Evolutionary conservation across 2,888 invertebrate species (phyloP), one percentile per base, ranked within the genome.

Genomic region (Pseudococcus jackbeardsleyi): DNA sequence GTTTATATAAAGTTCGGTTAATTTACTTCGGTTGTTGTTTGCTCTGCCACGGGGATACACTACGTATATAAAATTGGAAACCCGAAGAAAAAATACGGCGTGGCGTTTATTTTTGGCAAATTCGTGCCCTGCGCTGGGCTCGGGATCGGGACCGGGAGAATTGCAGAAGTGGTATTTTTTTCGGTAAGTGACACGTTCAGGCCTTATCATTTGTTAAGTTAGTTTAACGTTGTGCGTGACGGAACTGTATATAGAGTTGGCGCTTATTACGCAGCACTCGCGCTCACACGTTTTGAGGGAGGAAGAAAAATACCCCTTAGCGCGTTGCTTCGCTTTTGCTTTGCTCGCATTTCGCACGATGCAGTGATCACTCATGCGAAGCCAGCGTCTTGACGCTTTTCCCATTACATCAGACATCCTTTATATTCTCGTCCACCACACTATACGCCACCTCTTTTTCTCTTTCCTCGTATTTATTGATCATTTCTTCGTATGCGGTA

Each of bases 221-320:
- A 87, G 87, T 87, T 87, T 87, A 87, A 87, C 87, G 79, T 77
- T 87, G 87, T 87, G 87, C 79, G 87, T 87, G 87, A 87, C 87
- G 77, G 68, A 77, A 87, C 87, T 87, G 77, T 77, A 87, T 87
- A 87, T 87, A 77, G 22, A 87, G 87, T 87, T 87, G 68, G 79
- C 87, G 87, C 72, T 87, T 87, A 87, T 87, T 87, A 87, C 77
- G 77, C 77, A 42, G 50, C 77, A 46, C 87, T 48, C 64, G 68
- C 77, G 77, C 87, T 87, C 87, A 72, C 87, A 87, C 86, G 64
- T 33, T 72, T 72, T 79, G n/a, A 85, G 85, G 39, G 68, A 87
- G 77, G 48, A 46, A 77, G 12, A 72, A 77, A 68, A 86, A 68
- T 33, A 26, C 33, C 87, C 77, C 87, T 48, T 87, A 87, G 87